phyloP scores from a whole-genome alignment of 2,888 invertebrate genomes.

The Rhodophaea formosa region DNA sequence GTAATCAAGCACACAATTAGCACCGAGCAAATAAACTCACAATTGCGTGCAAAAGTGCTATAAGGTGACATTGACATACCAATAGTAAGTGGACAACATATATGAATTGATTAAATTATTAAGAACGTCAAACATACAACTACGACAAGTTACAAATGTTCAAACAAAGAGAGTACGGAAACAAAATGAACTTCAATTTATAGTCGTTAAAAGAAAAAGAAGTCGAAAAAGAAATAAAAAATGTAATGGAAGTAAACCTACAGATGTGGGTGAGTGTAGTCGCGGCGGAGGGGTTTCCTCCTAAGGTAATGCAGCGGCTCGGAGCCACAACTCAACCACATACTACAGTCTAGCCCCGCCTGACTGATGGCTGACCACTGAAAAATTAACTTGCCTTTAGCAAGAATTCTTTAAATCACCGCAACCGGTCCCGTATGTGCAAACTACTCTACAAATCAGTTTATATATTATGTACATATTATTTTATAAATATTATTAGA shows the following conservation, averaged over 20 bases:
- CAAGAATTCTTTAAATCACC: conserved; percentile 49
- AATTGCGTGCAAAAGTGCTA: conserved; percentile 10
- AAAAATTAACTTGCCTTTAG: conserved; percentile 73
- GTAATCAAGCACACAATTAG: conserved; percentile 21
- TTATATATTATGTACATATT: conserved; percentile 26
- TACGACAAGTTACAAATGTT: conserved; percentile 6
- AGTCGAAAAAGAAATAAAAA: conserved; percentile 37
- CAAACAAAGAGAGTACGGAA: background rate
- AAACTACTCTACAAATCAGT: conserved; percentile 36
- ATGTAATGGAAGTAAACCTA: conserved; percentile 69
- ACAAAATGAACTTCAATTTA: conserved; percentile 5
- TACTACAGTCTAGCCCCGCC: conserved; percentile 73
- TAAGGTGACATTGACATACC: background rate
- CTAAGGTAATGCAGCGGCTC: conserved; percentile 58
- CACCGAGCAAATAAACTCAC: background rate
- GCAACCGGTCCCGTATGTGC: conserved; percentile 62
- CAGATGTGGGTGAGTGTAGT: conserved; percentile 68
- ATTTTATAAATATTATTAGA: background rate
- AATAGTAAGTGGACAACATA: conserved; percentile 32
- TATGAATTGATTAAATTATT: conserved; percentile 27
- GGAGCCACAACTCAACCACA: conserved; percentile 51
- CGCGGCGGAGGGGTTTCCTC: conserved; percentile 73
- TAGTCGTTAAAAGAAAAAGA: background rate
- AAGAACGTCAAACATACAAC: conserved; percentile 1
- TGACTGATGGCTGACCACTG: conserved; percentile 77